Evolutionary conservation across 2,797 vertebrate species (phyloP).

Genomic region (Cryptoprocta ferox): DNA sequence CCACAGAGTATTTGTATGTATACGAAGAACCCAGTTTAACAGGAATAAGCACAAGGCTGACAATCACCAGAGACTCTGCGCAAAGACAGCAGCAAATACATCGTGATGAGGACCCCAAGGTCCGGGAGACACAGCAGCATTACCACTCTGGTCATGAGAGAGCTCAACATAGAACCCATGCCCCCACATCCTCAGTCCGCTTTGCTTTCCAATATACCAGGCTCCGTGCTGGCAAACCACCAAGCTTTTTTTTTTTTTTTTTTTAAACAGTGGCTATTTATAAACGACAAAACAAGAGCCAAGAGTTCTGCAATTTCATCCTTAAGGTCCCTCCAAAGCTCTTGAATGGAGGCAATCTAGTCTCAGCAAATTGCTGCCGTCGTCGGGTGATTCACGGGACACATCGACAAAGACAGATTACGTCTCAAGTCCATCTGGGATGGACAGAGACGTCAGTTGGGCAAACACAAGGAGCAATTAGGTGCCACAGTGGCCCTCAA

Average conservation of each 20-base stretch:
- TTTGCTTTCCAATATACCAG: neutral
- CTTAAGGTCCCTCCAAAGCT: constrained; percentile 42
- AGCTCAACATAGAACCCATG: neutral
- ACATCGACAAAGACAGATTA: neutral
- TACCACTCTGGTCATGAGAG: neutral
- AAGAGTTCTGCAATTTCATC: constrained; percentile 50
- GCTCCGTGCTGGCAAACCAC: constrained; percentile 9
- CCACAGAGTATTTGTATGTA: neutral
- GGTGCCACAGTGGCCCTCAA: neutral
- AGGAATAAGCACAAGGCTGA: neutral
- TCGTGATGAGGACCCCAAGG: neutral
- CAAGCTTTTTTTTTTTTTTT: constrained; percentile 31
- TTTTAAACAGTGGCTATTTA: constrained; percentile 44
- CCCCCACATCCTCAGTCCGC: neutral
- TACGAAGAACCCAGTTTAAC: neutral
- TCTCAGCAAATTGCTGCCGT: neutral
- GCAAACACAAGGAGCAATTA: neutral
- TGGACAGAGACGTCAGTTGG: neutral
- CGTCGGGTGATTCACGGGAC: neutral
- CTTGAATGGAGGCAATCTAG: constrained; percentile 32
- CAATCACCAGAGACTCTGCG: neutral
- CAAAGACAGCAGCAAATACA: neutral
- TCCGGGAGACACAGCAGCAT: neutral
- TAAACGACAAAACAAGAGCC: constrained; percentile 44
- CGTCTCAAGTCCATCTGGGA: neutral